These are phyloP conservation scores for Luperina nickerlii DNA, from an alignment of 2,888 invertebrate genomes.

Conservation along the genomic window DNA sequence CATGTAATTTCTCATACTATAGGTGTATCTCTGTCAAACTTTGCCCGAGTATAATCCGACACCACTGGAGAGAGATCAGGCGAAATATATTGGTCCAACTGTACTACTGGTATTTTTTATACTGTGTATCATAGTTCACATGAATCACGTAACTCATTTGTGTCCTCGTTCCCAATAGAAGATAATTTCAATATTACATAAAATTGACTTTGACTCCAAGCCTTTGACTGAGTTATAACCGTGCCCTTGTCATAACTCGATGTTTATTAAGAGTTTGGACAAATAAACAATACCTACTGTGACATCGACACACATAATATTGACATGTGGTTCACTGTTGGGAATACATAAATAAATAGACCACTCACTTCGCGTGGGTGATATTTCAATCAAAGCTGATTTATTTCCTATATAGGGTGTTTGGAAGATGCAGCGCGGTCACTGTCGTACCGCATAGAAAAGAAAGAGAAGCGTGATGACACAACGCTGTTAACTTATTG, in stretches of 20 bases:
- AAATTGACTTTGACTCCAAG: slow-evolving; percentile 56
- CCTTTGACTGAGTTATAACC: slow-evolving; percentile 51
- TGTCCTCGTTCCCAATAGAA: slow-evolving; percentile 62
- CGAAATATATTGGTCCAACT: not conserved
- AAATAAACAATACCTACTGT: slow-evolving; percentile 46
- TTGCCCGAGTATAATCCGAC: no score
- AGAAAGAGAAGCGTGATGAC: no score
- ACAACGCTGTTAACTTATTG: no score
- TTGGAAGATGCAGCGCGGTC: no score
- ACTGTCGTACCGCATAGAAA: no score
- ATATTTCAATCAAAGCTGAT: slow-evolving; percentile 5
- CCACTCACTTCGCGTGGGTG: not conserved
- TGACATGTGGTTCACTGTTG: slow-evolving; percentile 28
- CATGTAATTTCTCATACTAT: no score
- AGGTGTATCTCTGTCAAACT: no score
- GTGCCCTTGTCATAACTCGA: slow-evolving; percentile 39
- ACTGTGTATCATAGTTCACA: slow-evolving; percentile 31
- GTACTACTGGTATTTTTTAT: slow-evolving; percentile 1
- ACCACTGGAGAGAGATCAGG: no score
- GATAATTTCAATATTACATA: slow-evolving; percentile 66
- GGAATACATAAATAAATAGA: slow-evolving; percentile 22
- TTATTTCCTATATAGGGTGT: not conserved
- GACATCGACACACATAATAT: slow-evolving; percentile 31
- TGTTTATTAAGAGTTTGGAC: slow-evolving; percentile 30
- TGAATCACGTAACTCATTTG: slow-evolving; percentile 53